These are phyloP conservation scores for Diarsia brunnea DNA, from an alignment of 2,888 invertebrate species.

Conservation along the genomic window DNA sequence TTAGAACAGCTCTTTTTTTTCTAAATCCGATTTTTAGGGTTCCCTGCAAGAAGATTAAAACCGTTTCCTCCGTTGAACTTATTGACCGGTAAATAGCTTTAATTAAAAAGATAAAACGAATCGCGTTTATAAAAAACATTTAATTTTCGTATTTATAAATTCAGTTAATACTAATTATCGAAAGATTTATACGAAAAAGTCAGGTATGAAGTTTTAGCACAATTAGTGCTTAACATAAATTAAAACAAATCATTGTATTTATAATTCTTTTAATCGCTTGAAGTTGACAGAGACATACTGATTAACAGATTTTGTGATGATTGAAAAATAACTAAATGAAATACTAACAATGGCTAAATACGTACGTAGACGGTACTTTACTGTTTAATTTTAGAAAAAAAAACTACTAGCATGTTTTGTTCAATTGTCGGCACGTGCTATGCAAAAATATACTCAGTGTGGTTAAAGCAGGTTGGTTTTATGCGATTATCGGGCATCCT, in stretches of 20 bases:
- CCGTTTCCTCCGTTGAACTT: not conserved
- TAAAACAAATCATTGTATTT: conserved; percentile 11
- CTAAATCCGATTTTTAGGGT: conserved; percentile 67
- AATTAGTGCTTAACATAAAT: conserved; percentile 12
- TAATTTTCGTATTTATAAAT: not conserved
- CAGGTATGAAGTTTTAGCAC: not conserved
- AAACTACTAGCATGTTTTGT: too few relatives aligned
- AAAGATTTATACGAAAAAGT: not conserved
- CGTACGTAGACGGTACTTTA: not conserved
- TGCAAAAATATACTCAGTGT: not conserved
- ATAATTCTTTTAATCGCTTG: conserved; percentile 15
- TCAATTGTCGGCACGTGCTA: not conserved
- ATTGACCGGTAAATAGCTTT: not conserved
- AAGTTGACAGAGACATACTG: not conserved
- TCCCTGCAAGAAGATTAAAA: conserved; percentile 22
- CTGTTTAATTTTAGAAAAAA: not conserved
- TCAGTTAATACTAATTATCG: conserved; percentile 9
- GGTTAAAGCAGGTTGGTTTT: not conserved
- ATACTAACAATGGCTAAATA: not conserved
- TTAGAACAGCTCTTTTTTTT: conserved; percentile 79
- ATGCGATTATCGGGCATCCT: not conserved
- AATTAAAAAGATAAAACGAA: not conserved
- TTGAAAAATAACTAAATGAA: not conserved
- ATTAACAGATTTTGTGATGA: not conserved
- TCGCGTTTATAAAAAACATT: not conserved